phyloP scores from a whole-genome alignment of 2,888 invertebrate genomes.

The Orchesella flavescens region DNA sequence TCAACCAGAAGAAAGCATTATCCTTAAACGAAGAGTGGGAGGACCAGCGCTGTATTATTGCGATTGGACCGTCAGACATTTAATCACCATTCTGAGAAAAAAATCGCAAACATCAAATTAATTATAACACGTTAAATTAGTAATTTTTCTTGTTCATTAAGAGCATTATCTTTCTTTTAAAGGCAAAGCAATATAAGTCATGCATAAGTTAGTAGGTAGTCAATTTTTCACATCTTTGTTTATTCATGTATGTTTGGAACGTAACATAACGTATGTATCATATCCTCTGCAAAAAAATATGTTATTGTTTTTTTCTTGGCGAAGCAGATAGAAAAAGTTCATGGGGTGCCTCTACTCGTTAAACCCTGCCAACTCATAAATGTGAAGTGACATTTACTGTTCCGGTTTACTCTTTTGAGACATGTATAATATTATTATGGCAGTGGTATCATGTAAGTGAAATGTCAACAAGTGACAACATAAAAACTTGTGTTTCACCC shows the following conservation, averaged over 20 bases:
- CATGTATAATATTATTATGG: no score
- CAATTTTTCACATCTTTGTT: neutral
- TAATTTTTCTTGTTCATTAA: neutral
- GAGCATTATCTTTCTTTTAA: neutral
- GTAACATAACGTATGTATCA: no score
- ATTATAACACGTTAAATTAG: neutral
- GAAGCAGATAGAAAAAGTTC: no score
- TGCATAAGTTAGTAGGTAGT: neutral
- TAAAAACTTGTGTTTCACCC: no score
- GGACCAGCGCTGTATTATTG: constrained; percentile 58
- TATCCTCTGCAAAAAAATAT: no score
- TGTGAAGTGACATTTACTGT: no score
- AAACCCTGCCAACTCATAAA: no score
- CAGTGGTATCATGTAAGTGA: no score
- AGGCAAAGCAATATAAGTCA: neutral
- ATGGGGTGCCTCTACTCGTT: no score
- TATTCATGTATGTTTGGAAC: neutral
- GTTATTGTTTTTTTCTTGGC: no score
- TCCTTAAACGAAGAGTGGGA: constrained; percentile 39
- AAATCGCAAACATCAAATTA: neutral
- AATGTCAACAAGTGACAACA: no score
- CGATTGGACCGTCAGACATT: constrained; percentile 62
- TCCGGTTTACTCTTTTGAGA: no score
- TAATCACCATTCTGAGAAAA: constrained; percentile 48
- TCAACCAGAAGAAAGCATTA: constrained; percentile 46